Percentiles rank a stretch among this genome's conserved stretches.
Evolutionary conservation across 30 jellyfish, hydroid and myxozoan genomes (phyloP).

Genomic region (Aurelia sp.): DNA sequence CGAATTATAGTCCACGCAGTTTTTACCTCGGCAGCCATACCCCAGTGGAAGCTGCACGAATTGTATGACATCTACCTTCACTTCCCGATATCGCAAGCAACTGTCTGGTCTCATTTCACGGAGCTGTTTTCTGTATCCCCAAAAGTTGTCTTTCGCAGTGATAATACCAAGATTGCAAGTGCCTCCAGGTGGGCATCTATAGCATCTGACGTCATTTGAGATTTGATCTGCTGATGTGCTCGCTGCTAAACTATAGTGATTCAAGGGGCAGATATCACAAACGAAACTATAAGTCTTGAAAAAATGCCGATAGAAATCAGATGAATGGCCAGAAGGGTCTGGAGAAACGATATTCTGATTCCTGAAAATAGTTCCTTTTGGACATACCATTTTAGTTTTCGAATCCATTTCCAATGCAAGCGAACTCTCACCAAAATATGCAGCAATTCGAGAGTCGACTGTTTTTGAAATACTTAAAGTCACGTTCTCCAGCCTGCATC

Average conservation of each 20-base stretch:
- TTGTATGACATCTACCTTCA: neutral
- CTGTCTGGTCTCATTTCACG: no score
- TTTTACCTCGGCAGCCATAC: conserved; percentile 31
- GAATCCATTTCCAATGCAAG: conserved; percentile 3
- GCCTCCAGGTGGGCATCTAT: conserved; percentile 16
- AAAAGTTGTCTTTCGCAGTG: conserved; percentile 4
- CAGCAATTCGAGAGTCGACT: conserved; percentile 1
- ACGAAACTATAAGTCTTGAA: no score
- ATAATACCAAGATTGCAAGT: neutral
- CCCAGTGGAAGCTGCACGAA: conserved; percentile 27
- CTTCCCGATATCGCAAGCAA: neutral
- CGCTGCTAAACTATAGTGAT: conserved; percentile 8
- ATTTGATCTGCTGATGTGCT: conserved; percentile 2
- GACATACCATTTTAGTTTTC: conserved; percentile 13
- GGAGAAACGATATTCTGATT: no score
- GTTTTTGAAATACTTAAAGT: neutral
- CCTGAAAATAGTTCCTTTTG: neutral
- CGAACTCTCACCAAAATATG: conserved; percentile 11
- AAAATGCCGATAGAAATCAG: no score
- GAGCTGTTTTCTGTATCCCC: conserved; percentile 6
- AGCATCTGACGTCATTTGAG: neutral
- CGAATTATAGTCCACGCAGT: conserved; percentile 3
- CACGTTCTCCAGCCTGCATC: neutral
- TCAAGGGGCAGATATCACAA: conserved; percentile 5
- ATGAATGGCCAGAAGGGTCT: no score